A percentile compares a stretch with the other conserved stretches of the same genome.
Evolutionary conservation across 2,888 invertebrate species (phyloP).

Genomic region (Zygaena filipendulae): DNA sequence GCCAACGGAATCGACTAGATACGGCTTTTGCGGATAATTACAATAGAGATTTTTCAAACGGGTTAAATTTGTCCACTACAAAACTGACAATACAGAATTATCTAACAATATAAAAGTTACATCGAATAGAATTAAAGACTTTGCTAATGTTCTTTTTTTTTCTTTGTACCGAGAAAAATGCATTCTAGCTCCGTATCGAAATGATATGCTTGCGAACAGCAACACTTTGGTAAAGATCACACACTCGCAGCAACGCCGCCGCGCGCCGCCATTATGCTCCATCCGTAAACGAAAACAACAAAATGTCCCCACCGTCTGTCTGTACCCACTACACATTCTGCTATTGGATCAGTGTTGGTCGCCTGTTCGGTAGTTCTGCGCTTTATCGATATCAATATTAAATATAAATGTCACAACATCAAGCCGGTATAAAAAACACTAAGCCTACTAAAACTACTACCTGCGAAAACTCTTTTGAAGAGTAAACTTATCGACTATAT

Average conservation of each 20-base stretch:
- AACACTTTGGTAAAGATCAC: conserved; percentile 62
- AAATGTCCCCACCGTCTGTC: conserved; percentile 22
- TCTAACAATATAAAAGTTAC: conserved; percentile 59
- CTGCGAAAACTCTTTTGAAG: conserved; percentile 68
- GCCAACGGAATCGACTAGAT: conserved; percentile 46
- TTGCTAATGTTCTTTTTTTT: too few relatives aligned
- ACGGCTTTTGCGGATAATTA: too few relatives aligned
- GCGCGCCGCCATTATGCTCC: too few relatives aligned
- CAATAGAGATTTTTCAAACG: too few relatives aligned
- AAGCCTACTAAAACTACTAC: conserved; percentile 68
- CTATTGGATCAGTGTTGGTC: conserved; percentile 54
- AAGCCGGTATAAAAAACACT: conserved; percentile 70
- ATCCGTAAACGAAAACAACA: conserved; percentile 34
- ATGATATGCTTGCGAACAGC: conserved; percentile 64
- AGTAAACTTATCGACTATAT: conserved; percentile 59
- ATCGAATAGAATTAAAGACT: conserved; percentile 59
- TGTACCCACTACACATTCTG: conserved; percentile 61
- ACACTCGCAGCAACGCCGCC: conserved; percentile 39
- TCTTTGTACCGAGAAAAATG: conserved; percentile 63
- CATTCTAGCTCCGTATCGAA: conserved; percentile 58
- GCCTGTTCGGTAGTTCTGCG: conserved; percentile 47
- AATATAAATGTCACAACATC: conserved; percentile 68
- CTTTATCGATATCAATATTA: conserved; percentile 50
- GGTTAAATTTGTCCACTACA: conserved; percentile 38
- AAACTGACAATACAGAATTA: conserved; percentile 46